These are phyloP conservation scores for Hyalella azteca DNA, from an alignment of 2,888 invertebrate genomes.

Conservation along the genomic window DNA sequence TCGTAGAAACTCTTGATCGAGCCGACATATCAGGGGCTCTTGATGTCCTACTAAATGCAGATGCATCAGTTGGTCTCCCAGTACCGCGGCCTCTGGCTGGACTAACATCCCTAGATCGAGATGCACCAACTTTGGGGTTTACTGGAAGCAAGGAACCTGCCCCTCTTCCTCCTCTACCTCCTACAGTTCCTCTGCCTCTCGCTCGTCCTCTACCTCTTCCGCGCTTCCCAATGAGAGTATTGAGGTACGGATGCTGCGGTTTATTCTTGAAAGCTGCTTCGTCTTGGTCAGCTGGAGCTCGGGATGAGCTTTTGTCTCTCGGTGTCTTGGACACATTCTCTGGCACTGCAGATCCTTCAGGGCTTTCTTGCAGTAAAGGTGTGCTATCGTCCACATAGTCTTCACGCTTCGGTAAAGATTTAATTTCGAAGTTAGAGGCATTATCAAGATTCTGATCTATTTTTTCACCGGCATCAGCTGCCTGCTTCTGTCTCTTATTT, in stretches of 20 bases:
- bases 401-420: background rate
- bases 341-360: background rate
- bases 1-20: background rate
- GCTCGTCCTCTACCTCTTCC: conserved; percentile 18
- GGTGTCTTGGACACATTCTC: background rate
- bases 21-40: background rate
- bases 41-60: background rate
- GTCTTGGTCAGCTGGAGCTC: background rate
- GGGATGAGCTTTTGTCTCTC: background rate
- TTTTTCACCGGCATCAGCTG: background rate
- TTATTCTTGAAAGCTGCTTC: background rate
- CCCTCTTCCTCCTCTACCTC: conserved; percentile 22
- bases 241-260: background rate
- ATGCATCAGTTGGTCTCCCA: background rate
- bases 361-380: background rate
- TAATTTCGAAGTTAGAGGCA: background rate
- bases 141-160: background rate
- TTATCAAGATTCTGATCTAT: background rate
- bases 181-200: background rate
- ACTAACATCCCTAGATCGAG: background rate
- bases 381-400: conserved; percentile 21
- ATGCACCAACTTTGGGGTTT: background rate
- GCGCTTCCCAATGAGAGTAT: background rate
- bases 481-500: background rate
- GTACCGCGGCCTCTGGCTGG: background rate